phyloP scores from a whole-genome alignment of 2,797 vertebrate genomes.

The Brachyalestes nurse region DNA sequence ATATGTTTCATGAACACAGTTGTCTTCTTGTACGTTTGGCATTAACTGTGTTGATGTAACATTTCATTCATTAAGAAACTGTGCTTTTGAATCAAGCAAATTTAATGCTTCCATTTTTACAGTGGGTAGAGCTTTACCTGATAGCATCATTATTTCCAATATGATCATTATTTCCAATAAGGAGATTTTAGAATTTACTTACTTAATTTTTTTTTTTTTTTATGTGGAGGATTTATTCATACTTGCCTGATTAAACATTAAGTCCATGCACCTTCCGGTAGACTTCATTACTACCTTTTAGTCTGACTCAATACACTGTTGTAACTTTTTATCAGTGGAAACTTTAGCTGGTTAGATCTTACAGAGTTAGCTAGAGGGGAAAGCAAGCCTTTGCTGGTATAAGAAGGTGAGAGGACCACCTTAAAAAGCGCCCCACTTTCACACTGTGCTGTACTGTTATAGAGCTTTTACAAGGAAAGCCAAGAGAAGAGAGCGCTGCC shows the following conservation, averaged over 20 bases:
- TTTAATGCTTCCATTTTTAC: not conserved
- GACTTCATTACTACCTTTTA: constrained; percentile 8
- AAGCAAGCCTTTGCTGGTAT: constrained; percentile 31
- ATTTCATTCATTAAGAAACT: not conserved
- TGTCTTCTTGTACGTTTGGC: no score
- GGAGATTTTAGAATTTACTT: not conserved
- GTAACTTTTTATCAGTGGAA: not conserved
- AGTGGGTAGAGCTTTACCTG: not conserved
- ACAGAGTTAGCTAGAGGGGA: constrained; percentile 37
- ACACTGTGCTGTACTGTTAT: constrained; percentile 27
- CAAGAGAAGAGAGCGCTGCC: constrained; percentile 64
- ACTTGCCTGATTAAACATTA: constrained; percentile 14
- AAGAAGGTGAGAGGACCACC: constrained; percentile 26
- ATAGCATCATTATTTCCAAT: no score
- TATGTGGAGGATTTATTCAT: not conserved
- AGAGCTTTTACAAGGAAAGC: constrained; percentile 69
- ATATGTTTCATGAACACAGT: no score
- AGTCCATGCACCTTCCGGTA: constrained; percentile 17
- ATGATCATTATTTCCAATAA: no score
- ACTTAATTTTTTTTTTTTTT: not conserved
- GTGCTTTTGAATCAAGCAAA: not conserved
- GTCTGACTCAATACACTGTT: not conserved
- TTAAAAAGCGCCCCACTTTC: constrained; percentile 4
- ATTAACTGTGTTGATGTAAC: not conserved
- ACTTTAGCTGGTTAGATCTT: constrained; percentile 32